Percentiles rank a stretch among this genome's conserved stretches.
Conservation (phyloP, 2,888 invertebrate species). For the Parasteatoda lunata region DNA sequence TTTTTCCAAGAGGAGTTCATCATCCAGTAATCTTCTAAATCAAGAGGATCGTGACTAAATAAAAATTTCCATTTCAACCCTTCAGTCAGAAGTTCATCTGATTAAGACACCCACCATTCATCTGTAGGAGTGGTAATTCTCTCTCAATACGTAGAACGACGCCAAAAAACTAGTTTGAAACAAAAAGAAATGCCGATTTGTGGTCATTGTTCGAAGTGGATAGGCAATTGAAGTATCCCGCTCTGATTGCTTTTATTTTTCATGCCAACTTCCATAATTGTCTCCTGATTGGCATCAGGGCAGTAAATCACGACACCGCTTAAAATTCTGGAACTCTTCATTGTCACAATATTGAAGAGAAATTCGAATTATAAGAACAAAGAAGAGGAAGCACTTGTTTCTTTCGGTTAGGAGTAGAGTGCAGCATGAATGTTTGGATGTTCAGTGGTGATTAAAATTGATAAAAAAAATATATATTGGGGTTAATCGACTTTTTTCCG, state of each 20-base stretch:
- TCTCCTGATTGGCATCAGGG: not conserved
- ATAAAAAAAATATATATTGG: too few relatives aligned
- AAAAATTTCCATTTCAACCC: not conserved
- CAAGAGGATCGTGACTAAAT: not conserved
- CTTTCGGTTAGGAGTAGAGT: not conserved
- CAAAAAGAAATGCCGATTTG: constrained; percentile 1
- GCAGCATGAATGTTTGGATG: too few relatives aligned
- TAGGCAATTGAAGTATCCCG: not conserved
- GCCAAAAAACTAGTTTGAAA: not conserved
- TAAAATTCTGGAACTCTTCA: not conserved
- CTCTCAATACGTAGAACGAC: not conserved
- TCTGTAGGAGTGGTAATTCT: not conserved
- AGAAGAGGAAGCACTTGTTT: not conserved
- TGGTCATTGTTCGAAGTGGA: not conserved
- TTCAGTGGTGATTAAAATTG: too few relatives aligned
- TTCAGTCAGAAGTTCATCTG: not conserved
- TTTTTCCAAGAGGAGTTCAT: not conserved
- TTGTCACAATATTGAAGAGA: too few relatives aligned
- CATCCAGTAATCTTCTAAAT: not conserved
- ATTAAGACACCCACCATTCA: constrained; percentile 1
- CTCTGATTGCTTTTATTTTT: not conserved
- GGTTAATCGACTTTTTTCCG: too few relatives aligned
- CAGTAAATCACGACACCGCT: constrained; percentile 1
- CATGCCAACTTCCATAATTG: not conserved
- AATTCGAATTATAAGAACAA: not conserved